Evolutionary conservation across 2,797 vertebrate species (phyloP), one percentile per base, ranked within the genome.

Genomic region (Platalea minor): DNA sequence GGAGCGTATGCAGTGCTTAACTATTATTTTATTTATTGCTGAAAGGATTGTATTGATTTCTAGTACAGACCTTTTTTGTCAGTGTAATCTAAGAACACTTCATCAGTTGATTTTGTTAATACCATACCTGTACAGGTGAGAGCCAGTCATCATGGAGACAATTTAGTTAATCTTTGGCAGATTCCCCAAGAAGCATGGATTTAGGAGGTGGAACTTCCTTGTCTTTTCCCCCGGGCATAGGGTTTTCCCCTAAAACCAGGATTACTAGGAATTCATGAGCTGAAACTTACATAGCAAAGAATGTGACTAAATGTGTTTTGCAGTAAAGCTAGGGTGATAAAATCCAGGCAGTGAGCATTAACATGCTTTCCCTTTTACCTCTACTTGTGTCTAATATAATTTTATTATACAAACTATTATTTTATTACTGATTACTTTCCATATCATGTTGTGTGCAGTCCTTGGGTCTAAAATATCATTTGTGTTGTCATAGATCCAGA

Each of bases 241-340:
- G 80, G 43, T 89, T 97, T 97, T 87, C 93, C 89, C 79, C 74
- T 95, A 94, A 97, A 97, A 11, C 89, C 68, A 54, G 85, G 93
- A 96, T 96, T 96, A 96, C 94, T 89, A 91, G 94, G 94, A 96
- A 96, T 97, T 97, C 93, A 96, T 96, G 93, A 97, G 89, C 94
- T 97, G 97, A 96, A 97, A 97, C 91, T 92, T 95, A 78, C 87
- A 94, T 53, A 89, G 93, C 89, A 96, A 97, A 95, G 92, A 96
- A 97, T 96, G 93, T 95, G 92, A 84, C 92, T 96, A 94, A 97
- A 95, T 97, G 93, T 97, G 93, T 97, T 97, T 97, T 97, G 91
- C 96, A 97, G 92, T 95, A 97, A 96, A 95, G 92, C 91, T 74
- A 53, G 87, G 94, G 94, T 96, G 95, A 96, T 97, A 97, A 96